phyloP scores from a whole-genome alignment of 2,113 vertebrate species.

The Takifugu bimaculatus region DNA sequence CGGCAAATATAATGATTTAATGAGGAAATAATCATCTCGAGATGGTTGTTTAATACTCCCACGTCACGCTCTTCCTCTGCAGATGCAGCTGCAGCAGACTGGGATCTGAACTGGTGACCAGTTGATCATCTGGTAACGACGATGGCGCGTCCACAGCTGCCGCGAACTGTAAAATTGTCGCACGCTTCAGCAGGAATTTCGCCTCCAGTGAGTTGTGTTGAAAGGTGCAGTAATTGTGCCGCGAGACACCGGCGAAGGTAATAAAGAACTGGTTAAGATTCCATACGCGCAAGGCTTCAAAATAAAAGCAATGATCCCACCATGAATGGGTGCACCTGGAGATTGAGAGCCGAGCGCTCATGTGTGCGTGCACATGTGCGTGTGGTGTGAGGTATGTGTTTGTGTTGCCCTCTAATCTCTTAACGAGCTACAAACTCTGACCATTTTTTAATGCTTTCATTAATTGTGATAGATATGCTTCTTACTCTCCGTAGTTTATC shows the following conservation, averaged over 20 bases:
- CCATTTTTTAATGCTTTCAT: conserved; percentile 43
- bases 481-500: conserved; percentile 47
- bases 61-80: conserved; percentile 11
- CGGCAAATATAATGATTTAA: too few species aligned
- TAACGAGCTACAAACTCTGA: conserved; percentile 35
- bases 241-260: conserved; percentile 60
- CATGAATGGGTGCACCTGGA: conserved; percentile 36
- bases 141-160: background rate
- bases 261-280: conserved; percentile 58
- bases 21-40: too few species aligned
- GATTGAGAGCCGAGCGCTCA: conserved; percentile 27
- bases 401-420: conserved; percentile 56
- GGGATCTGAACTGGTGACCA: conserved; percentile 27
- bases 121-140: conserved; percentile 11
- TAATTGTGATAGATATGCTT: conserved; percentile 66
- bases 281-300: conserved; percentile 26
- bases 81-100: conserved; percentile 40
- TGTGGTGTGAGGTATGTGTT: conserved; percentile 9
- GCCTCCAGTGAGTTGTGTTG: conserved; percentile 41
- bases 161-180: conserved; percentile 44
- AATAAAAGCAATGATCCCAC: conserved; percentile 56
- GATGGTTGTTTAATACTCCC: too few species aligned
- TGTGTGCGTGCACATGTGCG: background rate
- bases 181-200: conserved; percentile 39
- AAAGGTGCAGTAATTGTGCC: conserved; percentile 63